Evolutionary conservation across 2,113 vertebrate species (phyloP).

Genomic region (Mormyrus iriodes): DNA sequence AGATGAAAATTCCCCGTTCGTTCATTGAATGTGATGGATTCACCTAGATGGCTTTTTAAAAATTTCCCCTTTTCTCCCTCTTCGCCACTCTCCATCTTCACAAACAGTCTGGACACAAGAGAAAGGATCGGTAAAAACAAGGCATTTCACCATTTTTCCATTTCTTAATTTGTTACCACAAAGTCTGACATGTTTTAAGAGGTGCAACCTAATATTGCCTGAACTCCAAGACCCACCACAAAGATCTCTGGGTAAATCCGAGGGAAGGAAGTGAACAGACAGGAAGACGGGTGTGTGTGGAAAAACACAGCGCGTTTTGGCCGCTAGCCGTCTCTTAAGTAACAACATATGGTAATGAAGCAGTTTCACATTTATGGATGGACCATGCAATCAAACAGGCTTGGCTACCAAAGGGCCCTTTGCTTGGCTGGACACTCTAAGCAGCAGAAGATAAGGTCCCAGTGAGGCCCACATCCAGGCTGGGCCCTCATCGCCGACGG

Average conservation of each 20-base stretch:
- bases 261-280: conserved; percentile 68
- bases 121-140: conserved; percentile 51
- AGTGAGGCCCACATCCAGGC: conserved; percentile 63
- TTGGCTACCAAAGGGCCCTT: conserved; percentile 18
- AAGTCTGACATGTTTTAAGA: conserved; percentile 70
- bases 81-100: conserved; percentile 35
- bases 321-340: conserved; percentile 63
- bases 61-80: conserved; percentile 22
- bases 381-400: conserved; percentile 32
- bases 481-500: conserved; percentile 61
- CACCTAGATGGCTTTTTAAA: conserved; percentile 8
- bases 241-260: conserved; percentile 68
- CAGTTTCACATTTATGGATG: conserved; percentile 52
- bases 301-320: conserved; percentile 65
- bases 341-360: conserved; percentile 68
- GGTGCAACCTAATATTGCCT: conserved; percentile 72
- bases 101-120: conserved; percentile 45
- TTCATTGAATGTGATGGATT: conserved; percentile 22
- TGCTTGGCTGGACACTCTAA: conserved; percentile 25
- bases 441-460: conserved; percentile 55
- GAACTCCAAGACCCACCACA: conserved; percentile 71
- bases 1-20: conserved; percentile 17
- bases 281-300: conserved; percentile 70
- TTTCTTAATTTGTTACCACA: conserved; percentile 69
- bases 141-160: conserved; percentile 67